phyloP scores from a whole-genome alignment of 2,113 vertebrate species.

The Podocnemis expansa region DNA sequence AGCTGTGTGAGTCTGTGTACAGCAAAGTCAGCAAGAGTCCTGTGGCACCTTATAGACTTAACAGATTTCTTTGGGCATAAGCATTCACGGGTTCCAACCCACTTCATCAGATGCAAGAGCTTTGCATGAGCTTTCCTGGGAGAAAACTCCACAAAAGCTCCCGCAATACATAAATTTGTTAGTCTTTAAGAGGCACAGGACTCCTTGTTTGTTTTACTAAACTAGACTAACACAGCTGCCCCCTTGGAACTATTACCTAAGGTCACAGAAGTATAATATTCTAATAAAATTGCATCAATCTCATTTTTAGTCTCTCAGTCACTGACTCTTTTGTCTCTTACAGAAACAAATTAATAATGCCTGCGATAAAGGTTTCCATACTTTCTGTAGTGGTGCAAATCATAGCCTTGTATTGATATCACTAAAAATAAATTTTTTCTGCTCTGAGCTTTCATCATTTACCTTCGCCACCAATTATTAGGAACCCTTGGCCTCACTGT shows the following conservation, averaged over 20 bases:
- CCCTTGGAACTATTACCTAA: neutral
- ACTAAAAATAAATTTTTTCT: constrained; percentile 1
- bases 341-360: neutral
- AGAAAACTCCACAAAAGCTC: too few species aligned
- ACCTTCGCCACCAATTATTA: neutral
- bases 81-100: too few species aligned
- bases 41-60: too few species aligned
- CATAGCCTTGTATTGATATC: neutral
- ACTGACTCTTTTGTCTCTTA: neutral
- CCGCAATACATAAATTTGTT: too few species aligned
- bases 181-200: too few species aligned
- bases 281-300: neutral
- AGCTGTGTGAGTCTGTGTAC: too few species aligned
- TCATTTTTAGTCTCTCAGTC: neutral
- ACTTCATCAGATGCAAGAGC: too few species aligned
- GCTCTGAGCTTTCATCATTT: constrained; percentile 1
- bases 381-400: neutral
- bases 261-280: neutral
- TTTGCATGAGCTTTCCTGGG: too few species aligned
- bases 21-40: too few species aligned
- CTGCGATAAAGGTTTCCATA: neutral
- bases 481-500: constrained; percentile 10
- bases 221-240: too few species aligned
- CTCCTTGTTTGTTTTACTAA: too few species aligned
- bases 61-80: too few species aligned